Conservation (phyloP, 2,113 vertebrate species). For the Phoxinus phoxinus region DNA sequence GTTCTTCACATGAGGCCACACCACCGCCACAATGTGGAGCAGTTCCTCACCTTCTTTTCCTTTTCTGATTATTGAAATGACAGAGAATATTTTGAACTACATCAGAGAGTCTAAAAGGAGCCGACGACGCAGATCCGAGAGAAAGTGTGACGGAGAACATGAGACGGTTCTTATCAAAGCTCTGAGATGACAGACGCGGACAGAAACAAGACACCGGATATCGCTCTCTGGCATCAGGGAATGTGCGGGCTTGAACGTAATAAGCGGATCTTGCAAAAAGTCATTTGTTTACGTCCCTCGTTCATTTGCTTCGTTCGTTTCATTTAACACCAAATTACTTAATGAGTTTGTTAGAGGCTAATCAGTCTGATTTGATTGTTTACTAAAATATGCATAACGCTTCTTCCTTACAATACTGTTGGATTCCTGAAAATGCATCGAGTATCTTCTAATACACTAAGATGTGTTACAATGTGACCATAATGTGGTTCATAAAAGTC, state of each 20-base stretch:
- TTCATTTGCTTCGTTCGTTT: constrained; percentile 2
- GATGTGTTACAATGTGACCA: not conserved
- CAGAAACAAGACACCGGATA: constrained; percentile 43
- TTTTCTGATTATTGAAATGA: constrained; percentile 25
- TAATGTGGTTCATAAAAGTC: not conserved
- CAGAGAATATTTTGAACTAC: not conserved
- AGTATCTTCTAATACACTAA: not conserved
- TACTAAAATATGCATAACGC: not conserved
- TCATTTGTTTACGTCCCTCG: constrained; percentile 25
- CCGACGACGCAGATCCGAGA: not conserved
- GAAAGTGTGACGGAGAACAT: constrained; percentile 15
- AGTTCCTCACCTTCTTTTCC: not conserved
- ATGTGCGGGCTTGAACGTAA: constrained; percentile 3
- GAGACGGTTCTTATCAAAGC: constrained; percentile 44
- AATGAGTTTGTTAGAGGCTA: not conserved
- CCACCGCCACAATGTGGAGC: constrained; percentile 3
- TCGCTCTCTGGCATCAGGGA: constrained; percentile 23
- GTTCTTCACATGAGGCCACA: constrained; percentile 49
- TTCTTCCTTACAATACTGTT: too few species aligned
- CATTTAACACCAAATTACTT: not conserved
- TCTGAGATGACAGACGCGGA: constrained; percentile 27
- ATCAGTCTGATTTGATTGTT: constrained; percentile 6
- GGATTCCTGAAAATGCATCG: not conserved
- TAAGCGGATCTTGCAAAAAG: constrained; percentile 18
- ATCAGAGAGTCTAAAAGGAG: not conserved